Evolutionary conservation across 2,888 invertebrate species (phyloP).

Genomic region (Nemapogon koenigi): DNA sequence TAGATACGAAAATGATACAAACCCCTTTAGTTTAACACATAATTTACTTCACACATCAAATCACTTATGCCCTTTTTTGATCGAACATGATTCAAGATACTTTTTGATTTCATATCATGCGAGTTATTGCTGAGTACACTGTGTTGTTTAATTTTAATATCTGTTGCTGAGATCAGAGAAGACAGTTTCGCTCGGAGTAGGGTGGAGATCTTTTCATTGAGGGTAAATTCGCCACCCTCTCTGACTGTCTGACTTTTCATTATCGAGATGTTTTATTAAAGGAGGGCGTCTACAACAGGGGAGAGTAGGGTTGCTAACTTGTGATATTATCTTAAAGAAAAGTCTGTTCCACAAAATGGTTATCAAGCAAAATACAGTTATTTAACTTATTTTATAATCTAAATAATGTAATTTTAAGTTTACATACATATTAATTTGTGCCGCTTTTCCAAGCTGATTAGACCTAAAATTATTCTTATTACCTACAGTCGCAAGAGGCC

Average conservation of each 20-base stretch:
- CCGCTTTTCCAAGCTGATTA: no score
- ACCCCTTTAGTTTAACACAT: no score
- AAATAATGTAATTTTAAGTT: no score
- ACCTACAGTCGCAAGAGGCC: no score
- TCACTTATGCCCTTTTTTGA: slow-evolving; percentile 31
- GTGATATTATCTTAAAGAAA: no score
- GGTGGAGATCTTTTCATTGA: slow-evolving; percentile 21
- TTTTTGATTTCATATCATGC: slow-evolving; percentile 63
- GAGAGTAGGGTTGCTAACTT: slow-evolving; percentile 38
- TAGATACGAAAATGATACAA: no score
- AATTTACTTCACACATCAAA: no score
- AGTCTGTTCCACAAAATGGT: no score
- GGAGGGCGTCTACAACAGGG: slow-evolving; percentile 43
- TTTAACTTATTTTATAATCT: no score
- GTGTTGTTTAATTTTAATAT: slow-evolving; percentile 38
- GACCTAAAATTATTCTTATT: no score
- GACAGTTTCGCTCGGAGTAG: slow-evolving; percentile 31
- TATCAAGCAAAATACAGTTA: no score
- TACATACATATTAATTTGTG: no score
- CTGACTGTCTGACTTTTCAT: slow-evolving; percentile 64
- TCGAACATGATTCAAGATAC: slow-evolving; percentile 35
- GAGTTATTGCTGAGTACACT: slow-evolving; percentile 45
- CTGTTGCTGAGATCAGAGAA: slow-evolving; percentile 32
- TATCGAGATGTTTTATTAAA: slow-evolving; percentile 66
- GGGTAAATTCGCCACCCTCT: slow-evolving; percentile 58